Base-by-base conservation (phyloP, 2,113 vertebrate species). In the Chinchilla lanigera region DNA sequence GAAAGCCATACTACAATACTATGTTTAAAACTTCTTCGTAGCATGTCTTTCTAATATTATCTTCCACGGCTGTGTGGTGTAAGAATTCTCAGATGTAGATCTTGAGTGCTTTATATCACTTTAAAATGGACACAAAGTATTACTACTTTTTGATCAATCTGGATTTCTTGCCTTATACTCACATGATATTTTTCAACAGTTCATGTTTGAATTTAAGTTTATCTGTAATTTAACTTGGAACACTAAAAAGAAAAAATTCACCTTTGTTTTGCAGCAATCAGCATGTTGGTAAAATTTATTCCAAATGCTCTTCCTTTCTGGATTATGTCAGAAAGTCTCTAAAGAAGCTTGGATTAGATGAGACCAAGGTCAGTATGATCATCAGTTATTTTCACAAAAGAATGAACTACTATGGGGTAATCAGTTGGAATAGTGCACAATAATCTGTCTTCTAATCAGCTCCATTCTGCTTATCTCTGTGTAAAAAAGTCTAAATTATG, bases 201-300 rank as follows among this genome's bases (percentile, higher is more conserved):
- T 86, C 30, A 60, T 92, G 20, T 86, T 20, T 86, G 38, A 95
- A 94, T 77, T 90, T 86, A 82, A 92, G 63, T 77, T 90, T 82
- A 88, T 77, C 5, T 85, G 0, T 94, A 93, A 41, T 22, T 81
- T 97, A 50, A 60, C 60, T 28, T 77, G 38, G 7, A 67, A 91
- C 97, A 95, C 9, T 93, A 71, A 95, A 92, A 90, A 87, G 77
- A 87, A 94, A 87, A 14, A 58, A 89, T 81, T 98, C 26, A 30
- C 5, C 97, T 94, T 94, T 98, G 50, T 98, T 77, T 96, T 97
- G 38, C 99, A 99, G 99, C 95, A 99, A 99, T 93, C 99, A 97
- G 85, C 99, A 99, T 89, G 99, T 99, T 93, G 99, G 99, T 67
- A 99, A 99, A 93, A 98, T 99, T 81, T 99, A 99, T 98, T 99